Base-by-base conservation (phyloP, 2,888 invertebrate species). In the Euclidia mi region DNA sequence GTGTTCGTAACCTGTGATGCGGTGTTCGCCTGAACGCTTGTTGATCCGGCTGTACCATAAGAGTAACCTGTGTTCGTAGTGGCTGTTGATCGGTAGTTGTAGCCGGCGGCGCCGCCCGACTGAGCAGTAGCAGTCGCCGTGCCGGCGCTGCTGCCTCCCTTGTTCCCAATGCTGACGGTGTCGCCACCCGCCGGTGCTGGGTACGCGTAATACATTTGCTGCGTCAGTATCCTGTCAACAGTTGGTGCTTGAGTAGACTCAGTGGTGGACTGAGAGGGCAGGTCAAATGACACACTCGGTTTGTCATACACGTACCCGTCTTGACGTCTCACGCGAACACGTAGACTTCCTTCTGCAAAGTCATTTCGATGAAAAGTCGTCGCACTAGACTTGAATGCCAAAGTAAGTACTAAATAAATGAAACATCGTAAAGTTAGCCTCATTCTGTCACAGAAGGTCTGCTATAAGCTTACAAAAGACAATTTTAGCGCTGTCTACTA, bases 131-230 rank as follows among this genome's bases (percentile, higher is more conserved):
- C 41, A n/a, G 52, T 43, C 42, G 67, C 34, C 11, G 49, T 47
- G 10, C 53, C 53, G 12, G 63, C 42, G 9, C 79, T 67, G 29
- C 73, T 56, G 10, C 74, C 76, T 25, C 79, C 41, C 4, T 83
- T 76, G 52, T 71, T 80, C n/a, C 88, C 86, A 61, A 81, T 78
- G 73, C 78, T 86, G 41, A 81, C 78, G 11, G 81, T 71, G 68
- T 71, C 77, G 38, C 78, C 82, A 43, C 79, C 68, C 20, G 78
- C 66, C 14, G 90, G 90, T 25, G 72, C 90, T 45, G 92, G 91
- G 71, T 92, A 92, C 48, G 91, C 91, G 81, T 93, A 92, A 85
- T 82, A 92, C 92, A 91, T 92, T 80, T 88, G 89, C 76, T 90
- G 90, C 75, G 81, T 83, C 79, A 85, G 88, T 43, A 84, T 86